Evolutionary conservation across 2,888 invertebrate genomes (phyloP).

Genomic region (Nasonovia ribisnigri): DNA sequence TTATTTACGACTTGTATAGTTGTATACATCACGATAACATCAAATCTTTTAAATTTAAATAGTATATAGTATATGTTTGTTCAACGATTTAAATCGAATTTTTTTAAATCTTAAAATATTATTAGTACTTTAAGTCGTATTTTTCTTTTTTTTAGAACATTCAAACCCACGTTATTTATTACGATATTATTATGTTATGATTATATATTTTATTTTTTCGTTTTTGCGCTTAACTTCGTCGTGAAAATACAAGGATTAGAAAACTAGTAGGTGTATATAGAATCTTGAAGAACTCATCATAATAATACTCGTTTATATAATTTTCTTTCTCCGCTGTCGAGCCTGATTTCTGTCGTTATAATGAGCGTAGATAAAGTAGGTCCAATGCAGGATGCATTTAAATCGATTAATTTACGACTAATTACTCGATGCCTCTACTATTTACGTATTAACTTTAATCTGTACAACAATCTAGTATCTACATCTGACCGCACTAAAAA

Average conservation of each 20-base stretch:
- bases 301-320: not conserved
- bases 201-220: not conserved
- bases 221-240: not conserved
- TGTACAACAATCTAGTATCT: too few species aligned
- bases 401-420: too few species aligned
- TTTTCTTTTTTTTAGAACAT: not conserved
- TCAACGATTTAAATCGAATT: not conserved
- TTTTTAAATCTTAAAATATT: not conserved
- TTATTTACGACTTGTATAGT: not conserved
- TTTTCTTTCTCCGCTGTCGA: not conserved
- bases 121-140: not conserved
- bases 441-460: not conserved
- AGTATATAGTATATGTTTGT: not conserved
- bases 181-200: not conserved
- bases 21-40: not conserved
- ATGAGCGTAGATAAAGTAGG: not conserved
- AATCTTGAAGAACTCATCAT: not conserved
- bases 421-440: too few species aligned
- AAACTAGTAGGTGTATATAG: not conserved
- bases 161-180: not conserved
- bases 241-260: not conserved
- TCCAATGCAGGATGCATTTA: not conserved
- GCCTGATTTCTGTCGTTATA: not conserved
- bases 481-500: not conserved
- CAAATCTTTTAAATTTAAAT: not conserved